Conservation (phyloP, 2,888 invertebrate species). For the Galerucella calmariensis region DNA sequence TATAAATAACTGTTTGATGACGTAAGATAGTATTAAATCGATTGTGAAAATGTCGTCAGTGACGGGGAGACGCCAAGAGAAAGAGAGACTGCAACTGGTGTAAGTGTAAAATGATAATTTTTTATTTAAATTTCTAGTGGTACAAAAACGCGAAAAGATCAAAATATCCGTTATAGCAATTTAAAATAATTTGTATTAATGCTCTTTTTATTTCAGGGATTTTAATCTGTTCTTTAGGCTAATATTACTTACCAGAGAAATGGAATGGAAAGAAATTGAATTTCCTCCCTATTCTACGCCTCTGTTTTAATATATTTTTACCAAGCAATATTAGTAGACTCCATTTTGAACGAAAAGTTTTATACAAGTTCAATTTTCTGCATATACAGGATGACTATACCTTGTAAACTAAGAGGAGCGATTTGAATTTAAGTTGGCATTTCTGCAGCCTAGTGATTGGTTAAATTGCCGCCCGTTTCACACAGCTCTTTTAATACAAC, state of each 20-base stretch:
- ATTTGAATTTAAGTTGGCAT: no score
- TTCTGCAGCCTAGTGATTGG: no score
- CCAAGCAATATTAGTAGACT: no score
- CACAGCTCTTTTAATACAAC: no score
- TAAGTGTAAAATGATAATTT: not conserved
- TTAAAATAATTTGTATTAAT: constrained; percentile 4
- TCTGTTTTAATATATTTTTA: no score
- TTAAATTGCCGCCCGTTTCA: no score
- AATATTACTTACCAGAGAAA: not conserved
- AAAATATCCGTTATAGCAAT: constrained; percentile 25
- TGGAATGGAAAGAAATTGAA: not conserved
- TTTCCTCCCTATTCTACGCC: no score
- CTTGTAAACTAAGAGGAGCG: no score
- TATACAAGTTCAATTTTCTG: no score
- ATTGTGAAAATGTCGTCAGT: constrained; percentile 3
- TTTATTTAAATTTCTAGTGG: constrained; percentile 32
- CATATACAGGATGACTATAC: no score
- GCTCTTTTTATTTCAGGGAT: not conserved
- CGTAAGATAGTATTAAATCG: not conserved
- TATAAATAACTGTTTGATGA: not conserved
- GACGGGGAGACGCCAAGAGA: not conserved
- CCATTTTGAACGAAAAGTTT: no score
- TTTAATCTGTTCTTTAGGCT: constrained; percentile 3
- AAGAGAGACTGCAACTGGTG: not conserved
- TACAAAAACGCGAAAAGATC: constrained; percentile 36